These are phyloP conservation scores for Dexiosoma caninum DNA, from an alignment of 2,888 invertebrate species.

Conservation along the genomic window DNA sequence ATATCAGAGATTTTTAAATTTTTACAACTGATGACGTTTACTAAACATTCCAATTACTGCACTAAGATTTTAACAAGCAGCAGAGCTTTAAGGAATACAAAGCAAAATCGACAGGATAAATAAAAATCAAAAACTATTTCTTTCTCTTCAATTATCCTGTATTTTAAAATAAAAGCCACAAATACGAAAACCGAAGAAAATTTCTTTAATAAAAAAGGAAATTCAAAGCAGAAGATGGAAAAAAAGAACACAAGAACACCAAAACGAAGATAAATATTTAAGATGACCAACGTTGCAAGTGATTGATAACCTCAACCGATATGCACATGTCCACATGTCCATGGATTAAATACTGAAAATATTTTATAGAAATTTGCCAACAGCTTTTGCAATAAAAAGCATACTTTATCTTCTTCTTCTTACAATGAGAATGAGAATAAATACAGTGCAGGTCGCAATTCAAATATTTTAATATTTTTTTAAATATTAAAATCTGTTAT, in stretches of 20 bases:
- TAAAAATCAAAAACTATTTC: constrained; percentile 2
- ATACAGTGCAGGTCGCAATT: too few species aligned
- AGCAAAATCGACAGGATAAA: background rate
- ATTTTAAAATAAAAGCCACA: background rate
- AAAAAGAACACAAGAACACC: too few species aligned
- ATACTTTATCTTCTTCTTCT: too few species aligned
- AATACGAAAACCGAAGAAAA: background rate
- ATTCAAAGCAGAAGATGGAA: background rate
- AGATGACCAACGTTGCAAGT: too few species aligned
- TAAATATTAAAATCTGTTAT: too few species aligned
- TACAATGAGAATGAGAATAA: too few species aligned
- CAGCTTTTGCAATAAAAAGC: background rate
- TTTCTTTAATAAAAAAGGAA: background rate
- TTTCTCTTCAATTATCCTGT: background rate
- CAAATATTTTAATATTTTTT: too few species aligned
- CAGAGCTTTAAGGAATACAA: background rate
- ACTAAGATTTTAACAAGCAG: too few species aligned
- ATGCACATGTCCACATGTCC: background rate
- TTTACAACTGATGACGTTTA: too few species aligned
- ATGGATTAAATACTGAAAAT: too few species aligned
- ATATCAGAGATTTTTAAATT: too few species aligned
- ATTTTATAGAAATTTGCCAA: background rate
- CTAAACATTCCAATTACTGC: too few species aligned
- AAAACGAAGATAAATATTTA: background rate
- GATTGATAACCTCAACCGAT: background rate